Evolutionary conservation across 2,888 invertebrate genomes (phyloP).

Genomic region (Rhorus exstirpatorius): DNA sequence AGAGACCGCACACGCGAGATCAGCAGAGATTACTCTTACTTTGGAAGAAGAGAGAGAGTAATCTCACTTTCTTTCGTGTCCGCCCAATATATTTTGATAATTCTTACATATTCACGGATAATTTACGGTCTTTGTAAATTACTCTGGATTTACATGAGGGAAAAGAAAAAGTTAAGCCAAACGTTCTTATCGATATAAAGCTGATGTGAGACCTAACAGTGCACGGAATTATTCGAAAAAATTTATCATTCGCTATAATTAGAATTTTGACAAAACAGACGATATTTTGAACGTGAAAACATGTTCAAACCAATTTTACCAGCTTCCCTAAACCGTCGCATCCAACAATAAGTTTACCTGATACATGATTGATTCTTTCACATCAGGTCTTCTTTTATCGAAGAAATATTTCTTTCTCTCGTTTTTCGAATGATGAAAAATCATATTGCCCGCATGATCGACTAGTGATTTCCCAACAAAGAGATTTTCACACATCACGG

Average conservation of each 20-base stretch:
- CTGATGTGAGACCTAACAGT: no score
- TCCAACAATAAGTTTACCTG: no score
- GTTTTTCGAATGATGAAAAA: slow-evolving; percentile 38
- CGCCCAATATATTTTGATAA: slow-evolving; percentile 11
- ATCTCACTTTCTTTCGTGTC: background rate
- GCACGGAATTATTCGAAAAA: no score
- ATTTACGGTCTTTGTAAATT: slow-evolving; percentile 6
- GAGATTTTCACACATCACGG: slow-evolving; percentile 72
- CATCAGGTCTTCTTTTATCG: no score
- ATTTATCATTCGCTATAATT: no score
- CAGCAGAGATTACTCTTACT: slow-evolving; percentile 57
- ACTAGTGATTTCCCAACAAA: slow-evolving; percentile 26
- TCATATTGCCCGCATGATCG: slow-evolving; percentile 52
- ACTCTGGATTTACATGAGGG: no score
- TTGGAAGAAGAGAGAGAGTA: slow-evolving; percentile 5
- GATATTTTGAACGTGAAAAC: no score
- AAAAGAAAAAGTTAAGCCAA: no score
- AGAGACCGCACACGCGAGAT: slow-evolving; percentile 42
- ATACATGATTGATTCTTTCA: slow-evolving; percentile 1
- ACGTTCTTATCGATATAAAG: no score
- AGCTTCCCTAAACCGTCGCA: no score
- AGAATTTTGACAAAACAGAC: no score
- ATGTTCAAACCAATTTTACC: no score
- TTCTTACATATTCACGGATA: slow-evolving; percentile 11
- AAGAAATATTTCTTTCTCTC: background rate